Base-by-base conservation (phyloP, 2,113 vertebrate species). In the Boleophthalmus pectinirostris region DNA sequence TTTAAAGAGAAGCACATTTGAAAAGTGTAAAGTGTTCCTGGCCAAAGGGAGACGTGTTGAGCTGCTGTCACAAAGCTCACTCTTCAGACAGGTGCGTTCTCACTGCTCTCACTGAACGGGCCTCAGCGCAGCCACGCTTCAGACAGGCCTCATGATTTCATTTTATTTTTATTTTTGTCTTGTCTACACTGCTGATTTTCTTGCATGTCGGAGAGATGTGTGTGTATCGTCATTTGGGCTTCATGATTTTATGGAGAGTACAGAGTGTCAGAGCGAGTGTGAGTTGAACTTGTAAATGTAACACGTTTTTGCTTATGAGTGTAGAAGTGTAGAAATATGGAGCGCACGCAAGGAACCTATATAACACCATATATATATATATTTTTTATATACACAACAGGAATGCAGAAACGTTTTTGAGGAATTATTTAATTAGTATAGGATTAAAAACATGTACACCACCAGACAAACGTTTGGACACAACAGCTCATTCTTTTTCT, bases 31-130 rank as follows among this genome's bases (percentile, higher is more conserved):
- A 69, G 12, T 25, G 70, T 54, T 20, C 18, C 57, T 38, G 46
- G 21, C 49, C 23, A 69, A 46, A 66, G 51, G 47, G 25, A 35
- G 49, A 69, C 58, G 57, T 11, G 25, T 58, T 43, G 66, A 60
- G 51, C 68, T 9, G 56, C 74, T 79, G 83, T 84, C 81, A 86
- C 70, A 77, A 84, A 85, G 87, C 82, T 85, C 85, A 76, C 49
- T 57, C 51, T 72, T 84, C 77, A 78, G 84, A 87, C 76, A 81
- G 84, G 74, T 78, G 78, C 79, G 83, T 89, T 85, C 76, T 74
- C 82, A 79, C 81, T 71, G 82, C 51, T 7, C 51, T 77, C 69
- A 58, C 61, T 70, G 29, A n/a, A n/a, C 69, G 66, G 78, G 68
- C 76, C 47, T 69, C 66, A 72, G 68, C 72, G 77, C 60, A n/a